Conservation (phyloP, 2,113 vertebrate species). For the Actenoides lindsayi region DNA sequence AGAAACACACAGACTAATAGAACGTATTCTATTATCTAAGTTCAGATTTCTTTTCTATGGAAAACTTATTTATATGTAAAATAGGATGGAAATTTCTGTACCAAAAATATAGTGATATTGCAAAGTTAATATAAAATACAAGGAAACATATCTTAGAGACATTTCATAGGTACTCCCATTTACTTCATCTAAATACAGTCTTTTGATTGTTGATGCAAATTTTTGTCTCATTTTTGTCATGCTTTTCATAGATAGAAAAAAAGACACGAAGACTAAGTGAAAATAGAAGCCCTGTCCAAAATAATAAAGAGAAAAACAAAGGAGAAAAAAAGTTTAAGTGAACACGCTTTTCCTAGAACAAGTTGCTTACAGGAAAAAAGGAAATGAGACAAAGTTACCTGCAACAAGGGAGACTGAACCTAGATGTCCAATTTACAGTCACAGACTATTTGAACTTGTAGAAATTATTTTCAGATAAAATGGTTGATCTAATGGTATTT, state of each 20-base stretch:
- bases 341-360: background rate
- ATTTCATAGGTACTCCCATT: background rate
- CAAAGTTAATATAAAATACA: background rate
- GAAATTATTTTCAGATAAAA: background rate
- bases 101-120: background rate
- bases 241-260: background rate
- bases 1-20: background rate
- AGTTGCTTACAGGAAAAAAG: background rate
- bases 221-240: background rate
- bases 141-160: background rate
- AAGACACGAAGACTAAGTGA: background rate
- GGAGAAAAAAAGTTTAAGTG: background rate
- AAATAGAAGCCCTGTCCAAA: background rate
- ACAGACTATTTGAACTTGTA: background rate
- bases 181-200: background rate
- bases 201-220: background rate
- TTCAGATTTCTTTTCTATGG: background rate
- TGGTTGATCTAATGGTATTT: background rate
- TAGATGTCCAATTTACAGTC: background rate
- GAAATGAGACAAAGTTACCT: background rate
- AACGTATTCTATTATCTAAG: background rate
- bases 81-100: background rate
- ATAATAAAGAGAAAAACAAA: background rate
- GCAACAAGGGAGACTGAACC: background rate
- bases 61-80: background rate